A percentile compares a stretch with the other conserved stretches of the same genome.
Conservation (phyloP, 37 sponge, comb jelly and placozoan species). For the Dysidea cf. avara region DNA sequence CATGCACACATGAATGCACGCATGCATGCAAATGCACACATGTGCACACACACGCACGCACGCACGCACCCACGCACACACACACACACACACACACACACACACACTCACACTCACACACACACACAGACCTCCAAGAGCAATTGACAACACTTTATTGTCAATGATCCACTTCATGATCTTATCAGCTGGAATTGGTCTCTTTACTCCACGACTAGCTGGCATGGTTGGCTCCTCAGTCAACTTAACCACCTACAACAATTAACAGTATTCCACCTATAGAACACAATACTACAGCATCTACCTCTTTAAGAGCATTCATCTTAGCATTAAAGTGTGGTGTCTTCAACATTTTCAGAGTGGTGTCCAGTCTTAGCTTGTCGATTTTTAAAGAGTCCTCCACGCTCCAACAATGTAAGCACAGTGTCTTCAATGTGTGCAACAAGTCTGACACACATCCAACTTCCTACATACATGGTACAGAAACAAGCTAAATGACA, state of each 20-base stretch:
- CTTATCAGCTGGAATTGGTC: slow-evolving; percentile 61
- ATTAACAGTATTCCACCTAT: neutral
- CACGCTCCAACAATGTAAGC: slow-evolving; percentile 42
- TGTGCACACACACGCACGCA: slow-evolving; percentile 1
- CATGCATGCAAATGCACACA: too few relatives aligned
- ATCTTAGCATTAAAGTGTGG: slow-evolving; percentile 98
- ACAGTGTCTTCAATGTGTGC: slow-evolving; percentile 69
- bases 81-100: slow-evolving; percentile 11
- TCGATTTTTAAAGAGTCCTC: slow-evolving; percentile 62
- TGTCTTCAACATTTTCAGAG: slow-evolving; percentile 82
- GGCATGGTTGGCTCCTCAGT: slow-evolving; percentile 66
- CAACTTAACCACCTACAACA: slow-evolving; percentile 53
- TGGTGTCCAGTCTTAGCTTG: slow-evolving; percentile 68
- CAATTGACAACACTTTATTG: slow-evolving; percentile 87
- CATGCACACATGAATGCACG: too few relatives aligned
- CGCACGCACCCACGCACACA: too few relatives aligned
- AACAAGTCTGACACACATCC: slow-evolving; percentile 83
- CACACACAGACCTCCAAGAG: slow-evolving; percentile 60
- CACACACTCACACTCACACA: neutral
- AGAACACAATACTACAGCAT: neutral
- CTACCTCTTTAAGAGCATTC: slow-evolving; percentile 95
- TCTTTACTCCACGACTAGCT: slow-evolving; percentile 48
- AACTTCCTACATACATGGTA: too few relatives aligned
- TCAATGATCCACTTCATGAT: slow-evolving; percentile 73
- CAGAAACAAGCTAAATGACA: neutral